These are phyloP conservation scores for Orius insidiosus DNA, from an alignment of 1,140 invertebrate genomes.

Conservation along the genomic window DNA sequence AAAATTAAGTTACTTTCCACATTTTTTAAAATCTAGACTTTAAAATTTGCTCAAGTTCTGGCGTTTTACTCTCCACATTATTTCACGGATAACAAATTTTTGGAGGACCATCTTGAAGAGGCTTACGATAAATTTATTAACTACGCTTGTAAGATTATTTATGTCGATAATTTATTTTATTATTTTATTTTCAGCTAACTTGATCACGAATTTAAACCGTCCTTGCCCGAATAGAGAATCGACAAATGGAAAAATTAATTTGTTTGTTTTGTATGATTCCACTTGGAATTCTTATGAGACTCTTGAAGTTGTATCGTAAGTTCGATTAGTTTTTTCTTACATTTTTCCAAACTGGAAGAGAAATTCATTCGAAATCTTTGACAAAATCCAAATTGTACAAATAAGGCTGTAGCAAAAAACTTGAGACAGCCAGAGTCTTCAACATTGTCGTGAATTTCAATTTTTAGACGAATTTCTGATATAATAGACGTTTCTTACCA, in stretches of 20 bases:
- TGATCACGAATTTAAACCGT: not conserved
- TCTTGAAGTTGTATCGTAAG: slow-evolving; percentile 11
- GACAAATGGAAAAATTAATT: slow-evolving; percentile 4
- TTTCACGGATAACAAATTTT: not conserved
- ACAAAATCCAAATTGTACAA: not conserved
- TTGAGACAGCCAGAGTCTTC: no score
- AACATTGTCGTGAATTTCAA: no score
- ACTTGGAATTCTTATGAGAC: slow-evolving; percentile 9
- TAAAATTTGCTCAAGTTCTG: slow-evolving; percentile 6
- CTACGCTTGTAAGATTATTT: no score
- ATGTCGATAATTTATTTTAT: no score
- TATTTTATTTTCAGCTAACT: not conserved
- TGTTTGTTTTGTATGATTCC: slow-evolving; percentile 6
- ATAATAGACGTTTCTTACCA: slow-evolving; percentile 6
- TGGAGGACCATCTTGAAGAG: no score
- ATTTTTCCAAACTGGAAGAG: not conserved
- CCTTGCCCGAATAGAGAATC: not conserved
- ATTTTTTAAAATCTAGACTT: not conserved
- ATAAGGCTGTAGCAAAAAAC: no score
- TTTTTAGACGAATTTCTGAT: slow-evolving; percentile 1
- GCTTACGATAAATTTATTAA: no score
- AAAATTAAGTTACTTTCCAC: no score
- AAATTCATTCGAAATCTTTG: no score
- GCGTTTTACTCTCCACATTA: not conserved
- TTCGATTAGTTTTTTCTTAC: not conserved